Percentiles rank a stretch among this genome's conserved stretches.
Conservation (phyloP, 2,888 invertebrate genomes). For the Tineola bisselliella region DNA sequence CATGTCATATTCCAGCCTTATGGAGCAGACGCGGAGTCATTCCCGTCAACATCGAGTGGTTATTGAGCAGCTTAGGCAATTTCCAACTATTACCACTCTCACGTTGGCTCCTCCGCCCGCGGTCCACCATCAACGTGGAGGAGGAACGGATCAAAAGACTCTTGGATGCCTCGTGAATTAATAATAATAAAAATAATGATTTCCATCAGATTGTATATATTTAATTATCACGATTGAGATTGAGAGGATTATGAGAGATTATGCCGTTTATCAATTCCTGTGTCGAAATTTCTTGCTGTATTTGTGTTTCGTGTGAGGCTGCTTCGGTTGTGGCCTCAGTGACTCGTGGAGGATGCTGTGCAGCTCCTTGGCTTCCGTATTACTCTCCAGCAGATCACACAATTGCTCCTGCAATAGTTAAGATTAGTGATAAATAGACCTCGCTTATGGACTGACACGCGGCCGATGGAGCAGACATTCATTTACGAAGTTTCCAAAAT, state of each 20-base stretch:
- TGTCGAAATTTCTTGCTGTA: too few species aligned
- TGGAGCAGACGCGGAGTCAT: constrained; percentile 45
- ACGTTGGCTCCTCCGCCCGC: constrained; percentile 44
- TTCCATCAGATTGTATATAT: too few species aligned
- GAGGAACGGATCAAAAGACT: neutral
- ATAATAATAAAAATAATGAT: too few species aligned
- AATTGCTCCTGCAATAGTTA: constrained; percentile 77
- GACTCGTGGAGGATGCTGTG: constrained; percentile 77
- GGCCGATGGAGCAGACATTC: too few species aligned
- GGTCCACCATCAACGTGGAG: neutral
- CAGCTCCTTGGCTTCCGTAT: constrained; percentile 73
- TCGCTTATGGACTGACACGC: too few species aligned
- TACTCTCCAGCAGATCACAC: constrained; percentile 75
- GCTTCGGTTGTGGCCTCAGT: constrained; percentile 56
- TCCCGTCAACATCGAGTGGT: constrained; percentile 60
- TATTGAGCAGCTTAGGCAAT: constrained; percentile 51
- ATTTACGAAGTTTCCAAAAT: too few species aligned
- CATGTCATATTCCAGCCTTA: constrained; percentile 43
- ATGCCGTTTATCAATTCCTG: too few species aligned
- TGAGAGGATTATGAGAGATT: too few species aligned
- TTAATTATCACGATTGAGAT: too few species aligned
- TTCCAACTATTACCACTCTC: constrained; percentile 38
- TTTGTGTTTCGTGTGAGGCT: too few species aligned
- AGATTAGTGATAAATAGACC: too few species aligned
- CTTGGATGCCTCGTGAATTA: neutral